Evolutionary conservation across 2,888 invertebrate species (phyloP).

Genomic region (Lasiommata megera): DNA sequence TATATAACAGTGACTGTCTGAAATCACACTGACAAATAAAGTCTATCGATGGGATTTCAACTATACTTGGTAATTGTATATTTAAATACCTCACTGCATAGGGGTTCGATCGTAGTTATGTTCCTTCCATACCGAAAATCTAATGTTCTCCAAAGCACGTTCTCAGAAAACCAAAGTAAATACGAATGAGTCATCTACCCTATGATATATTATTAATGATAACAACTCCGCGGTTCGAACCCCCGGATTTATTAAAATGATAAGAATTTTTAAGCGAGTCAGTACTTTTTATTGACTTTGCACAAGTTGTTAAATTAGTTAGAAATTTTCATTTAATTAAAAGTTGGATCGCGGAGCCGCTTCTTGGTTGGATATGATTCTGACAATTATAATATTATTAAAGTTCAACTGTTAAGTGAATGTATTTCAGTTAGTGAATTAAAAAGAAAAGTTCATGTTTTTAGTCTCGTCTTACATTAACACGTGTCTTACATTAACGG

Average conservation of each 20-base stretch:
- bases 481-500: no score
- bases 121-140: no score
- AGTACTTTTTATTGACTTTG: constrained; percentile 15
- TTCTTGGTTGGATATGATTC: constrained; percentile 1
- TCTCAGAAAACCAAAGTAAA: no score
- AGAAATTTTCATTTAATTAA: constrained; percentile 18
- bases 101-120: no score
- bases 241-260: constrained; percentile 2
- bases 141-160: no score
- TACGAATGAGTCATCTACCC: no score
- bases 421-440: constrained; percentile 1
- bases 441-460: background rate
- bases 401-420: background rate
- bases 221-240: background rate
- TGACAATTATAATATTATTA: constrained; percentile 3
- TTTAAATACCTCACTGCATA: no score
- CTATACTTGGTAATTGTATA: no score
- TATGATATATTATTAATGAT: background rate
- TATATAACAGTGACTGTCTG: no score
- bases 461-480: no score
- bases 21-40: no score
- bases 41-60: no score
- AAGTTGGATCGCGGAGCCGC: background rate
- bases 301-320: constrained; percentile 12
- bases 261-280: background rate